phyloP scores from a whole-genome alignment of 2,113 vertebrate species.

The Collichthys lucidus region DNA sequence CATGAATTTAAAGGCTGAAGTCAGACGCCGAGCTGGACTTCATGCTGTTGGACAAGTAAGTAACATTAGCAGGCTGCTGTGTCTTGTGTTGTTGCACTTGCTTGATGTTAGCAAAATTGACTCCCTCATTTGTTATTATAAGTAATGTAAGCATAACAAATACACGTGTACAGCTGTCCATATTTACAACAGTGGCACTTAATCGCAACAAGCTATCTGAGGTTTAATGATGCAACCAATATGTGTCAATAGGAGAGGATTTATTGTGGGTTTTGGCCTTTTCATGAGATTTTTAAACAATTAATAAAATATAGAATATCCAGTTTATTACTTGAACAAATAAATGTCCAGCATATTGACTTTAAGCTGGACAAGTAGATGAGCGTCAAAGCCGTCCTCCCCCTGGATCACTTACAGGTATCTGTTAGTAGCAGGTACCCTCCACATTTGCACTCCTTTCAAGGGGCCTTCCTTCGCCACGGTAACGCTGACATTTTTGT shows the following conservation, averaged over 20 bases:
- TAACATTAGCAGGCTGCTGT: no score
- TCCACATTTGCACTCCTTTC: constrained; percentile 90
- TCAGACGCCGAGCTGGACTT: no score
- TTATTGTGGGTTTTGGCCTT: neutral
- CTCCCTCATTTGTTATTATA: no score
- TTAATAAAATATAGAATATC: neutral
- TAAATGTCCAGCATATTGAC: neutral
- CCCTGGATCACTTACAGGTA: constrained; percentile 83
- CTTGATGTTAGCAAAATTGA: no score
- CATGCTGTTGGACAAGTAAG: no score
- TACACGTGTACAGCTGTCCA: no score
- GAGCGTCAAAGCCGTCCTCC: neutral
- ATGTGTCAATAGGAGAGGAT: neutral
- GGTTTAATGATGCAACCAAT: neutral
- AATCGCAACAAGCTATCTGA: neutral
- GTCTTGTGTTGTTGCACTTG: no score
- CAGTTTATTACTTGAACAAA: neutral
- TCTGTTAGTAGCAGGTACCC: constrained; percentile 85
- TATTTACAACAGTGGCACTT: no score
- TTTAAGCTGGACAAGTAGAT: neutral
- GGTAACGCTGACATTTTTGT: constrained; percentile 85
- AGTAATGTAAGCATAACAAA: no score
- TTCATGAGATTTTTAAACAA: neutral
- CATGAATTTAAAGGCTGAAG: no score
- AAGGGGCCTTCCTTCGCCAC: constrained; percentile 85